Conservation (phyloP, 2,797 vertebrate genomes). For the Ambastaia sidthimunki region DNA sequence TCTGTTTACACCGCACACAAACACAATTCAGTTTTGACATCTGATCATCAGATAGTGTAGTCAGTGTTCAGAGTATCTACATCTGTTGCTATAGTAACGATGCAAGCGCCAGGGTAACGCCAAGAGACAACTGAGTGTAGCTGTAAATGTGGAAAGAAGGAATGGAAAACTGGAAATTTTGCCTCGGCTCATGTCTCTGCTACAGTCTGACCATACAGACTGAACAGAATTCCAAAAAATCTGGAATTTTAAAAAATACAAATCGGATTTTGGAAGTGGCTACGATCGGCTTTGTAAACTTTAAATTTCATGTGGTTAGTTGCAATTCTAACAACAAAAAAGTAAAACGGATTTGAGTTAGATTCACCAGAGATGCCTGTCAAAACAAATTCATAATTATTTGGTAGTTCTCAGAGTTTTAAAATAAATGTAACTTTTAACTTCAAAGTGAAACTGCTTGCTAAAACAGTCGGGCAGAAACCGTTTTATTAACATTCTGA, state of each 20-base stretch:
- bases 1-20: not conserved
- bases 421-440: not conserved
- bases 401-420: not conserved
- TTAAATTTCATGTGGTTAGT: not conserved
- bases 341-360: not conserved
- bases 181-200: too few relatives aligned
- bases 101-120: not conserved
- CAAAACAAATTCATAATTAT: not conserved
- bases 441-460: conserved; percentile 28
- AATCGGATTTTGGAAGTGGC: too few relatives aligned
- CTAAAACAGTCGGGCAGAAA: not conserved
- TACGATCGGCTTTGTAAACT: not conserved
- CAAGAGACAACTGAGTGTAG: not conserved
- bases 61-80: not conserved
- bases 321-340: not conserved
- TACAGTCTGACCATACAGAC: too few relatives aligned
- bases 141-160: not conserved
- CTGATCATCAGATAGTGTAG: not conserved
- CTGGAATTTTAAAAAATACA: too few relatives aligned
- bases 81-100: not conserved
- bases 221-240: not conserved
- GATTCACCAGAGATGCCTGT: not conserved
- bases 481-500: conserved; percentile 33
- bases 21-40: not conserved
- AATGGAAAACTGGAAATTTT: too few relatives aligned